phyloP scores from a whole-genome alignment of 1,140 invertebrate genomes.

The Stenopsyche tienmushanensis region DNA sequence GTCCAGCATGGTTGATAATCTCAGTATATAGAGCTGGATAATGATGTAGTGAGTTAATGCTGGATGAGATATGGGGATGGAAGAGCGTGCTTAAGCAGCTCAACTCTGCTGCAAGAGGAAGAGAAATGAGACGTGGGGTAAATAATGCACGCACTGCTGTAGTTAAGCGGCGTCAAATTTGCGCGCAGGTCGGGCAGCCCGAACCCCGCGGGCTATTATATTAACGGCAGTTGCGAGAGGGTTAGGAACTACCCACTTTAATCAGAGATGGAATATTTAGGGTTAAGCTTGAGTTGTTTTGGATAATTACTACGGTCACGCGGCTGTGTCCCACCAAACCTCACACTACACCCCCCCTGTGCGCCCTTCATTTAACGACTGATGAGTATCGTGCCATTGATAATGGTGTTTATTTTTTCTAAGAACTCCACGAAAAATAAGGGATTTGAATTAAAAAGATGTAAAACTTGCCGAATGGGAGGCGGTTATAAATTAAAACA shows the following conservation, averaged over 20 bases:
- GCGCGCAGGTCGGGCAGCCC: conserved; percentile 14
- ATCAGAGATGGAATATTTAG: conserved; percentile 40
- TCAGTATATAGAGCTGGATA: too few species aligned
- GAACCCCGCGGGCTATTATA: conserved; percentile 27
- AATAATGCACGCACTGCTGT: conserved; percentile 10
- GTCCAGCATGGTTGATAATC: too few species aligned
- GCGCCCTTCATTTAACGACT: not conserved
- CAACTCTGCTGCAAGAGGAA: too few species aligned
- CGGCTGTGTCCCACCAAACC: not conserved
- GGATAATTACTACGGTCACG: conserved; percentile 35
- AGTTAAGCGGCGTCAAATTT: conserved; percentile 23
- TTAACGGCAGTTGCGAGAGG: conserved; percentile 17
- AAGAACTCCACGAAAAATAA: too few species aligned
- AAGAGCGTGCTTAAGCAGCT: too few species aligned
- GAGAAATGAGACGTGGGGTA: conserved; percentile 5
- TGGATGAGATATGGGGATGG: too few species aligned
- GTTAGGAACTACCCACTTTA: conserved; percentile 26
- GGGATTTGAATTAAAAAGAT: too few species aligned
- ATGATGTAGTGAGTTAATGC: too few species aligned
- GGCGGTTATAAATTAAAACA: too few species aligned
- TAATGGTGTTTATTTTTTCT: too few species aligned
- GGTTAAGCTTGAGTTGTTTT: conserved; percentile 35
- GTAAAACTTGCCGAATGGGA: too few species aligned
- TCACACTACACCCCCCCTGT: not conserved
- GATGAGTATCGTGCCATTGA: not conserved